Base-by-base conservation (phyloP, 1,140 invertebrate genomes). In the Drosophila asahinai region DNA sequence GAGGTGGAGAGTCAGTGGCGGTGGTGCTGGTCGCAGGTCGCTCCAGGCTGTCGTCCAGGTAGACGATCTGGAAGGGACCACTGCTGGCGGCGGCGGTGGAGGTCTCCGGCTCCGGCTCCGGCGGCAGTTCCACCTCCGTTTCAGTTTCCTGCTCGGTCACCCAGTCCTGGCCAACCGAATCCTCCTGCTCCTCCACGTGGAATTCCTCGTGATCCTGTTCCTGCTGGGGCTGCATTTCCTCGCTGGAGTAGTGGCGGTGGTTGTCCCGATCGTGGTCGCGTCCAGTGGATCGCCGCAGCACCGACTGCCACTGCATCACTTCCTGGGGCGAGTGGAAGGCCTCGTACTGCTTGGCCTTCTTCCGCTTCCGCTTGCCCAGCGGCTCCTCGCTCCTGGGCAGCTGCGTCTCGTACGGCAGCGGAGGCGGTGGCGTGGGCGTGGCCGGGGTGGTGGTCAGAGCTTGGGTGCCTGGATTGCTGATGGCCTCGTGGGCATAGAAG, bases 401-500 rank as follows among this genome's bases (percentile, higher is more conserved):
- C 65, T 80, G 79, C 0, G 83, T 89, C 11, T 87, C 81, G 11
- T 63, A 77, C 8, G 63, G 48, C 14, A 55, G 27, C 30, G 62
- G 9, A 0, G 80, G 57, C 7, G 70, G 54, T 2, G 68, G 19
- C 48, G 72, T 27, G 6, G 80, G 54, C 19, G 67, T 68, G 14
- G 55, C 9, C 1, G 15, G 5, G 42, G n/a, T 51, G 11, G 57
- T 59, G 9, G 47, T 19, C 6, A 36, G 25, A 0, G 52, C 14
- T 3, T 57, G 22, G 19, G 27, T 54, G 58, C 22, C 22, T 25
- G 22, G 22, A 25, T 25, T 25, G 22, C 0, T 25, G 22, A 92
- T 90, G 0, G 91, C 91, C 48, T 92, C 91, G 55, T 92, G 89
- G 0, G 91, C 91, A 30, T 92, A 92, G 51, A 92, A 92, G 2